Percentiles rank a stretch among this genome's conserved stretches.
Evolutionary conservation across 2,888 invertebrate genomes (phyloP).

Genomic region (Spodoptera littoralis): DNA sequence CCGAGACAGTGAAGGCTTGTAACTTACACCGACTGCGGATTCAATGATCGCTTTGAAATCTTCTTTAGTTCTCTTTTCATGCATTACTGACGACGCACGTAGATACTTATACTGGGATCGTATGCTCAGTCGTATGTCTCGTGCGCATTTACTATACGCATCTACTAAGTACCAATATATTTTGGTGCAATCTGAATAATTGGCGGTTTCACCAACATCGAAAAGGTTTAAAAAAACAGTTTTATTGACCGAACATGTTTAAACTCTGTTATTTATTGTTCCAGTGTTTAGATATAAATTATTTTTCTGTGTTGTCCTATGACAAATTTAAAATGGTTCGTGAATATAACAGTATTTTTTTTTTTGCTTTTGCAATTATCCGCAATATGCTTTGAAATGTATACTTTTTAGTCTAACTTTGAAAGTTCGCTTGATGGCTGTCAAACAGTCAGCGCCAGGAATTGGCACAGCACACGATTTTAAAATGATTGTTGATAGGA

Average conservation of each 20-base stretch:
- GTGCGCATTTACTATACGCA: slow-evolving; percentile 4
- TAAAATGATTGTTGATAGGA: slow-evolving; percentile 12
- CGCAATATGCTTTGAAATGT: slow-evolving; percentile 24
- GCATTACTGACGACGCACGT: slow-evolving; percentile 35
- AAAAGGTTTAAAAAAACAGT: no score
- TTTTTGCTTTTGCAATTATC: slow-evolving; percentile 27
- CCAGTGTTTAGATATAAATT: no score
- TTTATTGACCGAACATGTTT: background rate
- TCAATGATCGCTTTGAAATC: slow-evolving; percentile 75
- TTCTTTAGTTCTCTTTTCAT: slow-evolving; percentile 66
- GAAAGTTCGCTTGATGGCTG: slow-evolving; percentile 40
- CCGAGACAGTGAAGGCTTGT: slow-evolving; percentile 80
- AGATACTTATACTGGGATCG: slow-evolving; percentile 19
- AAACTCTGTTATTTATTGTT: no score
- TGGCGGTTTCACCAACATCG: background rate
- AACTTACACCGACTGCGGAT: slow-evolving; percentile 74
- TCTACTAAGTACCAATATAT: no score
- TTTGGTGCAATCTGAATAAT: background rate
- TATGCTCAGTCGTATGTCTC: slow-evolving; percentile 19
- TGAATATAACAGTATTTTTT: slow-evolving; percentile 2
- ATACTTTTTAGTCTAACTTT: slow-evolving; percentile 38
- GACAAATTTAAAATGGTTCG: no score
- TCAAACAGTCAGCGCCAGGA: slow-evolving; percentile 36
- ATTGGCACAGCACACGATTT: slow-evolving; percentile 29
- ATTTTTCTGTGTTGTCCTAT: no score